Evolutionary conservation across 2,113 vertebrate genomes (phyloP).

Genomic region (Cryptomyrus ogoouensis): DNA sequence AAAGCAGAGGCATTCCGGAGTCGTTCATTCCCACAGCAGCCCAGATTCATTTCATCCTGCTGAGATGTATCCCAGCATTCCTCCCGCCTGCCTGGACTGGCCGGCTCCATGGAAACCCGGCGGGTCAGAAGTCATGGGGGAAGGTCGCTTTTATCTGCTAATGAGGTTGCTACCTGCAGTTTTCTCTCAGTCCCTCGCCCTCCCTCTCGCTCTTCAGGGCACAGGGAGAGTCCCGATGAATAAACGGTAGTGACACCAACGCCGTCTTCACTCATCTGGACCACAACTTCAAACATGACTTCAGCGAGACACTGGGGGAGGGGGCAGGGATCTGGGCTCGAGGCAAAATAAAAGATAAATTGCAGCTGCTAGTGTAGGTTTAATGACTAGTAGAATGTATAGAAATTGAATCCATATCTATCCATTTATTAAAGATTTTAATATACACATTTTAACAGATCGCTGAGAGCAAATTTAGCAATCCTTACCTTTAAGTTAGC

Average conservation of each 20-base stretch:
- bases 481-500: background rate
- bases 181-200: background rate
- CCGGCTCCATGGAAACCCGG: slow-evolving; percentile 50
- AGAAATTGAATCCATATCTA: background rate
- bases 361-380: background rate
- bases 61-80: slow-evolving; percentile 54
- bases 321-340: background rate
- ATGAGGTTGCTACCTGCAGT: slow-evolving; percentile 25
- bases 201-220: background rate
- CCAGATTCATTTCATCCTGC: slow-evolving; percentile 41
- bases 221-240: background rate
- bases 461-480: background rate
- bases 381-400: background rate
- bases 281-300: slow-evolving; percentile 11
- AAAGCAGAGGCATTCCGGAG: background rate
- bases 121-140: slow-evolving; percentile 20
- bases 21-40: slow-evolving; percentile 51
- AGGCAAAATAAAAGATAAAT: background rate
- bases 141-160: slow-evolving; percentile 29
- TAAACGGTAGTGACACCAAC: slow-evolving; percentile 11
- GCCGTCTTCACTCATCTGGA: slow-evolving; percentile 7
- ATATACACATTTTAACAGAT: background rate
- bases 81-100: slow-evolving; percentile 44
- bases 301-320: background rate
- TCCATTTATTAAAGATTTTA: background rate